Percentiles rank a stretch among this genome's conserved stretches.
phyloP scores from a whole-genome alignment of 1,140 invertebrate genomes.

The Nilaparvata lugens region DNA sequence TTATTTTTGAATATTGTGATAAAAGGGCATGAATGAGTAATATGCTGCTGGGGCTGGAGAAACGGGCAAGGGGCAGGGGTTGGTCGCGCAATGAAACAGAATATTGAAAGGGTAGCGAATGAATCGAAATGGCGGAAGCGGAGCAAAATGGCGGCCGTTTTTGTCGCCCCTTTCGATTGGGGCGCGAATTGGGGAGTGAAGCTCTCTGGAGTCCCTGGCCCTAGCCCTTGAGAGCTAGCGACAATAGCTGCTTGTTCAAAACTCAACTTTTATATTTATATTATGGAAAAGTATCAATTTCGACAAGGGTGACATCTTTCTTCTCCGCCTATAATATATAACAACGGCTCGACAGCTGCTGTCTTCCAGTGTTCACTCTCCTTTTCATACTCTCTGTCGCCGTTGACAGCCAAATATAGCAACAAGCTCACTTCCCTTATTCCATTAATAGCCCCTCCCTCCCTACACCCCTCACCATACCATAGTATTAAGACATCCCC shows the following conservation, averaged over 20 bases:
- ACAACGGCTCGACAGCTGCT: constrained; percentile 2
- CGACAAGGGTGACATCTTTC: constrained; percentile 2
- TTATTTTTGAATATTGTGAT: no score
- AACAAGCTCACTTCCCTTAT: no score
- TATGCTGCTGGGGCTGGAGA: no score
- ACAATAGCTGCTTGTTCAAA: no score
- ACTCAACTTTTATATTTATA: no score
- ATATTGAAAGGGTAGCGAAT: constrained; percentile 1
- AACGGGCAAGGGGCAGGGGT: background rate
- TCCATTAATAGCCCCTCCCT: no score
- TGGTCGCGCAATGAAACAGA: background rate
- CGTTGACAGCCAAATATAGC: background rate
- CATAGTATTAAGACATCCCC: no score
- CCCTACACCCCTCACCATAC: no score
- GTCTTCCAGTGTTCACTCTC: background rate
- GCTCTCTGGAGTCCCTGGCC: no score
- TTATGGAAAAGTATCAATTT: background rate
- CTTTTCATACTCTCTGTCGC: background rate
- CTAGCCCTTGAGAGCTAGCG: no score
- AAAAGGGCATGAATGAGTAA: no score
- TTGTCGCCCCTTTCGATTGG: background rate
- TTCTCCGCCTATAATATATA: background rate
- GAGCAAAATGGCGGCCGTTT: background rate
- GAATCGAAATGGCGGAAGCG: background rate
- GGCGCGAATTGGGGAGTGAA: no score